A percentile compares a stretch with the other conserved stretches of the same genome.
These are phyloP conservation scores for Coturnix japonica DNA, from an alignment of 2,113 vertebrate species.

Conservation along the genomic window DNA sequence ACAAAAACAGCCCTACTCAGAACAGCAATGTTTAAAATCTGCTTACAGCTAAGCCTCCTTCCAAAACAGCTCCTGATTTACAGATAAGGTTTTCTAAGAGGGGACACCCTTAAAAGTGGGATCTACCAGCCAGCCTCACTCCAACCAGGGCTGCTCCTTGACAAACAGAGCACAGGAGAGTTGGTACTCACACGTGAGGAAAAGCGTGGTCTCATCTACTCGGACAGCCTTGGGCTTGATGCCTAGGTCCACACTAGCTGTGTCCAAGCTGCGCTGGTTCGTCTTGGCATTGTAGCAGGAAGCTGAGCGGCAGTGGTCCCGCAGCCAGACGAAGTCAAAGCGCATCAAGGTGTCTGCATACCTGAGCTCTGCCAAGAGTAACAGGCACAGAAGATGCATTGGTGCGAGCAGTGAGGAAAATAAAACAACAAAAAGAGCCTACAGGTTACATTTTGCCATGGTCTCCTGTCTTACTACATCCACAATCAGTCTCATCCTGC, in stretches of 20 bases:
- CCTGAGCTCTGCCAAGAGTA: constrained; percentile 77
- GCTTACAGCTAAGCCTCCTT: neutral
- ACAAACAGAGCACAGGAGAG: accelerated
- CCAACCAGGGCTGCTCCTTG: no score
- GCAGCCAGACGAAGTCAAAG: constrained; percentile 92
- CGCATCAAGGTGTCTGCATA: constrained; percentile 78
- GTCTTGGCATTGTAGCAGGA: constrained; percentile 88
- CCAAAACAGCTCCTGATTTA: neutral
- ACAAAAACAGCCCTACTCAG: neutral
- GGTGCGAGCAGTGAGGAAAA: neutral
- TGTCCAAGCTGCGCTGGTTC: constrained; percentile 90
- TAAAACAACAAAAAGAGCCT: neutral
- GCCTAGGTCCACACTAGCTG: constrained; percentile 84
- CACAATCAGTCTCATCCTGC: neutral
- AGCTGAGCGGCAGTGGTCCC: constrained; percentile 90
- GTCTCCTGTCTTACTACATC: neutral
- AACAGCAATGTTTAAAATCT: neutral
- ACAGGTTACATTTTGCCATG: accelerated
- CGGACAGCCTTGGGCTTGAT: constrained; percentile 81
- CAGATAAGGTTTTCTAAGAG: neutral
- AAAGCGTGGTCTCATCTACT: constrained; percentile 79
- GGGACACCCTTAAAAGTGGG: neutral
- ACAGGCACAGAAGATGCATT: neutral
- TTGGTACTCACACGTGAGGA: constrained; percentile 87
- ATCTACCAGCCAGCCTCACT: neutral